Conservation (phyloP, 2,113 vertebrate genomes). For the Vidua macroura region DNA sequence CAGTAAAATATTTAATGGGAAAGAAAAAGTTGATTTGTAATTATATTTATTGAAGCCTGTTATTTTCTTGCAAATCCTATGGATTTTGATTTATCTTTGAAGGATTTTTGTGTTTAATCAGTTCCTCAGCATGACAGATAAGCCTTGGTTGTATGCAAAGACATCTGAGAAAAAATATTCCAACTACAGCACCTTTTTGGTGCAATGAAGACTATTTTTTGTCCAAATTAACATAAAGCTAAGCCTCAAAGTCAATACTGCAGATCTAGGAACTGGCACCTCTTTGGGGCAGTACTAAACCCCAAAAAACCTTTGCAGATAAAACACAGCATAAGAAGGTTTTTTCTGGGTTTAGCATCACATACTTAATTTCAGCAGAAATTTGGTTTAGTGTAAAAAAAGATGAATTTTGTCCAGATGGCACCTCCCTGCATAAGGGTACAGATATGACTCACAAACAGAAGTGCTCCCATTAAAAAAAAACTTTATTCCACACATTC, state of each 20-base stretch:
- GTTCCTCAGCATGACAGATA: neutral
- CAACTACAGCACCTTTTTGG: neutral
- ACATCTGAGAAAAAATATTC: neutral
- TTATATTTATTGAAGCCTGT: neutral
- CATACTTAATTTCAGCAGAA: neutral
- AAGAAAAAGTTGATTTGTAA: neutral
- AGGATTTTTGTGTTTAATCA: neutral
- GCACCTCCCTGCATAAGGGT: too few species aligned
- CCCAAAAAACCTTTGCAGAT: neutral
- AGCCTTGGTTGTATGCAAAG: neutral
- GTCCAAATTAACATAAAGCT: neutral
- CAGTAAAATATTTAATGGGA: neutral
- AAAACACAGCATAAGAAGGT: neutral
- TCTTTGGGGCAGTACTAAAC: neutral
- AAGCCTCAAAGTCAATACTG: neutral
- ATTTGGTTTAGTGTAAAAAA: neutral
- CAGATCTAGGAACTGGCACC: neutral
- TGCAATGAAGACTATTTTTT: neutral
- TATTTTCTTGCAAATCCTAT: neutral
- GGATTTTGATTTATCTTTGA: neutral
- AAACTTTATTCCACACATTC: fast-evolving
- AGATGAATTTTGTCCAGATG: neutral
- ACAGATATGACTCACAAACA: neutral
- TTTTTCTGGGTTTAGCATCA: neutral
- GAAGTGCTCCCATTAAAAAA: neutral